Evolutionary conservation across 1,140 invertebrate species (phyloP), one percentile per base, ranked within the genome.

Genomic region (Spodoptera litura): DNA sequence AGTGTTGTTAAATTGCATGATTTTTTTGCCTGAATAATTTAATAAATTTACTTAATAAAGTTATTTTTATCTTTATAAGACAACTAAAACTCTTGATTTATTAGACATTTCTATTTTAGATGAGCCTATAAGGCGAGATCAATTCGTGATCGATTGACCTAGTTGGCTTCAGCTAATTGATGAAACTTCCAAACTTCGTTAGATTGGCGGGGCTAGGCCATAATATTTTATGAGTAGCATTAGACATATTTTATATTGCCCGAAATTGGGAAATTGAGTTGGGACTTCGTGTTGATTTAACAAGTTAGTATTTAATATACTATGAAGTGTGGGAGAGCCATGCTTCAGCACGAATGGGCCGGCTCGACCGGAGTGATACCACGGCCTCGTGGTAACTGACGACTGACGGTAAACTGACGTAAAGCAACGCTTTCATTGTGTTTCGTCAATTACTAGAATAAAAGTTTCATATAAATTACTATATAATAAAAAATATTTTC

Each of bases 71-170:
- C 0, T 9, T 0, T 6, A 44, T 44, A 44, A 44, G 5, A 44
- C 9, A 66, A 66, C n/a, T 4, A 12, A 6, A 25, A n/a, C 27
- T 56, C 13, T 35, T 71, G 9, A 71, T 53, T 35, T 9, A 55
- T 71, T 27, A 71, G 27, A 38, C 51, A 71, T 13, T 55, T 55
- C 53, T 56, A 51, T 56, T 35, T 9, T 15, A 56, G 27, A 71
- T 55, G 52, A 56, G 27, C 53, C 52, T 55, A 55, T 71, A 71
- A 71, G n/a, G 38, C 11, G 38, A 78, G 66, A 78, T 71, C 76
- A 61, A 71, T 78, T 71, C 64, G 53, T 38, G 66, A 78, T 78
- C 38, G 76, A 59, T 71, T 72, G 76, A 78, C 76, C 76, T 61
- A 78, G 66, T 78, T 78, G 76, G 38, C 53, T 15, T 58, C 31